Evolutionary conservation across 2,797 vertebrate species (phyloP).

Genomic region (Apogon hyalosoma): DNA sequence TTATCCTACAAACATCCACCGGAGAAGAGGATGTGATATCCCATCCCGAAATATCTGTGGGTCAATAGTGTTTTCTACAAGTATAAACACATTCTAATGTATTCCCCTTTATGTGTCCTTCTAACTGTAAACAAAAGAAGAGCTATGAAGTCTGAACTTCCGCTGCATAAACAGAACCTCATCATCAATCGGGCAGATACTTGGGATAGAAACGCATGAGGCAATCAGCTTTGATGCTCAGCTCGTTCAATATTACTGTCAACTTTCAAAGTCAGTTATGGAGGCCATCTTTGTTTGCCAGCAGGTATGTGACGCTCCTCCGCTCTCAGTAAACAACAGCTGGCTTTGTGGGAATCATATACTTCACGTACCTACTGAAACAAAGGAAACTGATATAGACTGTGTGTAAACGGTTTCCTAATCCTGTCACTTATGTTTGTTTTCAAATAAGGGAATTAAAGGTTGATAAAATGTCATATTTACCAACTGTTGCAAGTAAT

Average conservation of each 20-base stretch:
- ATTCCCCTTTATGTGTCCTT: conserved; percentile 45
- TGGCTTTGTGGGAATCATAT: conserved; percentile 31
- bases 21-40: conserved; percentile 32
- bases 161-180: conserved; percentile 59
- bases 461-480: conserved; percentile 28
- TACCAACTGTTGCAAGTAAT: conserved; percentile 38
- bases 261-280: conserved; percentile 44
- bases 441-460: conserved; percentile 34
- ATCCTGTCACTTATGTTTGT: conserved; percentile 9
- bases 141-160: conserved; percentile 45
- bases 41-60: conserved; percentile 36
- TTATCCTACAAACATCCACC: conserved; percentile 53
- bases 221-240: conserved; percentile 64
- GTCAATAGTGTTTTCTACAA: conserved; percentile 62
- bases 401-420: conserved; percentile 1
- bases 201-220: conserved; percentile 40
- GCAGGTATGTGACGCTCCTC: not conserved
- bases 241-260: conserved; percentile 34
- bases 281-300: conserved; percentile 42
- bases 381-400: conserved; percentile 23
- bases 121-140: conserved; percentile 41
- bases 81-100: conserved; percentile 74
- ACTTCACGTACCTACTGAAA: conserved; percentile 12
- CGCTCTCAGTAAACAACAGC: conserved; percentile 51
- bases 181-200: conserved; percentile 52